Conservation (phyloP, 2,113 vertebrate genomes). For the Aleadryas rufinucha region DNA sequence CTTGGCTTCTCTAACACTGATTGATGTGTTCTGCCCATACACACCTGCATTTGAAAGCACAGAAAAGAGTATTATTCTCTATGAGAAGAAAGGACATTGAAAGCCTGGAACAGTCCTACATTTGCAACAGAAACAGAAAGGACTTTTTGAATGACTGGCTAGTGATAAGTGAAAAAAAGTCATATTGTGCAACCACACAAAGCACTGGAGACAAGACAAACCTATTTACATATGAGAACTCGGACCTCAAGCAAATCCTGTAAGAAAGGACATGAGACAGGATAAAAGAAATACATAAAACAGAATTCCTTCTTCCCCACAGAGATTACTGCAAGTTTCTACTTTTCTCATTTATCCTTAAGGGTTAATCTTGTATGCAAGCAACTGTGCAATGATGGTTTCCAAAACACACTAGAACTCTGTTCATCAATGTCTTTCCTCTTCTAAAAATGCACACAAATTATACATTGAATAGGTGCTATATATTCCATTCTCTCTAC, state of each 20-base stretch:
- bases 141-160: constrained; percentile 17
- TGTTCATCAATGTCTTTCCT: background rate
- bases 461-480: background rate
- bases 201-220: constrained; percentile 1
- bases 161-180: background rate
- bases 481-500: background rate
- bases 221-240: constrained; percentile 35
- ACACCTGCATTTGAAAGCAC: background rate
- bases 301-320: background rate
- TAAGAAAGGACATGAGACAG: background rate
- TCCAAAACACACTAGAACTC: background rate
- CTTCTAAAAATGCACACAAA: background rate
- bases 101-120: background rate
- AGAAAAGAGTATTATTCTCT: background rate
- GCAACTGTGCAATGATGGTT: background rate
- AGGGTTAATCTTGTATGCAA: background rate
- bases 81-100: background rate
- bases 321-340: background rate
- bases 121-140: constrained; percentile 37
- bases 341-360: background rate
- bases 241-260: background rate
- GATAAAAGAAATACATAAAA: background rate
- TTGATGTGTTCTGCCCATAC: background rate
- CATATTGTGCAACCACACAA: constrained; percentile 18
- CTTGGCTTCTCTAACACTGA: background rate